Evolutionary conservation across 2,797 vertebrate species (phyloP), one percentile per base, ranked within the genome.

Genomic region (Cryptoprocta ferox): DNA sequence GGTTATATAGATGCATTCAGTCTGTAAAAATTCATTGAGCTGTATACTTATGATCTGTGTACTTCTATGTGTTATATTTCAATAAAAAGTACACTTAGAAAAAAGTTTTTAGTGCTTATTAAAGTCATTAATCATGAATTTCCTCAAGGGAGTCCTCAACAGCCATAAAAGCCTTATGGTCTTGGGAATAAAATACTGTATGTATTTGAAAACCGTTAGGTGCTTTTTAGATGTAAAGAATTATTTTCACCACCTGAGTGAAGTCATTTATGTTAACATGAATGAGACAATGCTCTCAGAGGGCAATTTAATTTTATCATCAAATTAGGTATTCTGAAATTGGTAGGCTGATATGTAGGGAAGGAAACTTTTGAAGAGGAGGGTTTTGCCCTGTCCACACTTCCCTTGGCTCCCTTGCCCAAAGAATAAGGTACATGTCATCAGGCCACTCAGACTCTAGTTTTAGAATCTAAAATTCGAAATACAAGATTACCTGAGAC

Each of bases 291-390:
- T 26, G 24, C 28, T 93, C 39, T 68, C 61, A 78, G 79, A 63
- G 19, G 28, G 24, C n/a, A 95, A 95, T 91, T 88, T 86, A 88
- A 91, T 63, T 93, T 95, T 96, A 79, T 42, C 75, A 48, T 91
- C 65, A 89, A 53, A 85, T 65, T 87, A 35, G 24, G 8, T 53
- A 86, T 66, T 96, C 80, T 79, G 30, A 91, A 92, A 91, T 75
- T 50, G 56, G 5, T 65, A 15, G 63, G 12, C 24, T 18, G 56
- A 90, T 56, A 70, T 3, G 0, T 12, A 21, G 32, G 10, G 24
- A 30, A 66, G n/a, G 30, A 35, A 26, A 26, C 11, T 48, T 70
- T 78, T 63, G 24, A 42, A 16, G 42, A 75, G 7, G n/a, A 56
- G 3, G 6, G 5, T 26, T 79, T 19, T 86, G 86, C 65, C 65